Conservation (phyloP, 2,113 vertebrate species). For the Cottus gobio region DNA sequence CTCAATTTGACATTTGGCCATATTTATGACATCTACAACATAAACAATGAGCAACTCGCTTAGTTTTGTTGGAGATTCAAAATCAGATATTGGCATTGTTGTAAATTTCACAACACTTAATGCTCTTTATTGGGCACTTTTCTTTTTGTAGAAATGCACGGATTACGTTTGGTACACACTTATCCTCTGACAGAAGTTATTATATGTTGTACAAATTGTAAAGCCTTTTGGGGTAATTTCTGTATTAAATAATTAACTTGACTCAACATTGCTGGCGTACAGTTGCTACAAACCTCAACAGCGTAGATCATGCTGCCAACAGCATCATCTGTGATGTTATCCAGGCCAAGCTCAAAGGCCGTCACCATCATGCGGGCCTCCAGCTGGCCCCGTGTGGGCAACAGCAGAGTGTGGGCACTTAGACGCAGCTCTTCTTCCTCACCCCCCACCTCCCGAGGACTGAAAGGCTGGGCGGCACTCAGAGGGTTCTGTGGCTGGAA, state of each 20-base stretch:
- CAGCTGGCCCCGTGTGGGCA: conserved; percentile 93
- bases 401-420: conserved; percentile 93
- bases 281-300: conserved; percentile 86
- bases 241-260: background rate
- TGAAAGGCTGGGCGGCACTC: conserved; percentile 92
- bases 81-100: background rate
- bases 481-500: conserved; percentile 97
- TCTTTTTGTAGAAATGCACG: background rate
- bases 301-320: conserved; percentile 89
- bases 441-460: conserved; percentile 85
- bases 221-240: background rate
- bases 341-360: conserved; percentile 93
- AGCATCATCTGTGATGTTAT: conserved; percentile 93
- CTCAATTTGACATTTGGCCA: no score
- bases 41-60: background rate
- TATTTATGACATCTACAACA: background rate
- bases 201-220: no score
- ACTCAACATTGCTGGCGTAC: background rate
- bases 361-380: conserved; percentile 98
- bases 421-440: conserved; percentile 95
- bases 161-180: background rate
- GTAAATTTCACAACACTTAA: background rate
- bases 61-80: background rate
- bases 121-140: background rate
- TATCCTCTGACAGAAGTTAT: background rate